Evolutionary conservation across 2,113 vertebrate genomes (phyloP).

Genomic region (Antechinus stuartii): DNA sequence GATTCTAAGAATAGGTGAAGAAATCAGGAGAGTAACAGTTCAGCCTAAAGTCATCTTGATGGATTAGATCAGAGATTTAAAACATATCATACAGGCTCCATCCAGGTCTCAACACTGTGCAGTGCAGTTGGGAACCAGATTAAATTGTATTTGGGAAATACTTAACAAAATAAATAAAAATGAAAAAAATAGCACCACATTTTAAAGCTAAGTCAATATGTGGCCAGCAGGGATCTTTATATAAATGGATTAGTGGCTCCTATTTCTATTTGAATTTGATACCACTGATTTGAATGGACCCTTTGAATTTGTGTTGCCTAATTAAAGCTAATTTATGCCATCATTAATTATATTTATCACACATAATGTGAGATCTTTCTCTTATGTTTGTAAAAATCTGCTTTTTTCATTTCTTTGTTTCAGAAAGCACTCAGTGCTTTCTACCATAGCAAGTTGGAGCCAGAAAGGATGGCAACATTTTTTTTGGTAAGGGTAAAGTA

Average conservation of each 20-base stretch:
- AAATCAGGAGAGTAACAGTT: background rate
- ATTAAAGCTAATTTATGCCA: background rate
- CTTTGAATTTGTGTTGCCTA: background rate
- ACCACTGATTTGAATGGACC: background rate
- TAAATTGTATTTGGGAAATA: background rate
- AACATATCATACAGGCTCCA: background rate
- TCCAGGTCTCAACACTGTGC: background rate
- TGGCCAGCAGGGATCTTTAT: background rate
- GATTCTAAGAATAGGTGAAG: background rate
- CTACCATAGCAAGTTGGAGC: background rate
- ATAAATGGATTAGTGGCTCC: background rate
- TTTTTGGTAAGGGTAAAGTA: background rate
- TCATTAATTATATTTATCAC: background rate
- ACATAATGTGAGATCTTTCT: background rate
- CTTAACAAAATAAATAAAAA: background rate
- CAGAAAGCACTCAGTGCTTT: background rate
- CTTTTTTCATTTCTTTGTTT: background rate
- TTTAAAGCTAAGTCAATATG: background rate
- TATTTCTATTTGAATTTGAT: background rate
- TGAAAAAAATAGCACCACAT: background rate
- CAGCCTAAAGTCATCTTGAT: background rate
- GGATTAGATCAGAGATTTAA: background rate
- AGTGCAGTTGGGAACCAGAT: background rate
- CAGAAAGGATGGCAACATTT: conserved; percentile 2
- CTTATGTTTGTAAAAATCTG: background rate